Base-by-base conservation (phyloP, 2,888 invertebrate species). In the Agrochola litura region DNA sequence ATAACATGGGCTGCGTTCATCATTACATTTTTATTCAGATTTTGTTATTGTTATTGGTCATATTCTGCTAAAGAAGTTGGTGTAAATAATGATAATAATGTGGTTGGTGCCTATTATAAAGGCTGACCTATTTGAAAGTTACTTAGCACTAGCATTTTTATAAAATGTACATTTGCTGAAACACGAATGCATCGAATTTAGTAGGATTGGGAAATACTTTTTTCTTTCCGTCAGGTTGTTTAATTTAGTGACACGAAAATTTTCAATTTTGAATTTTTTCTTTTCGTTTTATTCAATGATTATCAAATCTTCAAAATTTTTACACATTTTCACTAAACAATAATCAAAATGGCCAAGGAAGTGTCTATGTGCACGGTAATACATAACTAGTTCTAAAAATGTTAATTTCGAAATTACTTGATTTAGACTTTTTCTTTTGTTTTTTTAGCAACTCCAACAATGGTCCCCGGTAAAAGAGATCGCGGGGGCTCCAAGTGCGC, bases 391-490 rank as follows among this genome's bases (percentile, higher is more conserved):
- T 37, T 46, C 9, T 14, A 19, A 10, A 54, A 63, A n/a, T 52
- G 9, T 19, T 52, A 16, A 12, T 60, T 54, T n/a, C n/a, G 16
- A 19, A 77, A 25, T 46, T 41, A 19, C 14, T 22, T 81, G 10
- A 2, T 49, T 46, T 10, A 14, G 12, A 22, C 22, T 37, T 22
- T 25, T 63, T 54, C 43, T 43, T 37, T 19, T 68, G 10, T n/a
- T 46, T 52, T 65, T 76, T 56, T 73, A 98, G 98, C 98, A 98
- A 98, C 97, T 98, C 83, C 98, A 98, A 97, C 98, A 98, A 97
- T 98, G 98, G 98, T 97, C 97, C 89, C 97, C 97, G 46, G 97
- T 97, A 79, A 97, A 98, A 96, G 98, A 98, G 86, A 97, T 97
- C 25, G 97, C 97, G 43, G 97, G 97, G 1, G 97, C 97, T 0